phyloP scores from a whole-genome alignment of 2,113 vertebrate genomes.

The Xerus inauris region DNA sequence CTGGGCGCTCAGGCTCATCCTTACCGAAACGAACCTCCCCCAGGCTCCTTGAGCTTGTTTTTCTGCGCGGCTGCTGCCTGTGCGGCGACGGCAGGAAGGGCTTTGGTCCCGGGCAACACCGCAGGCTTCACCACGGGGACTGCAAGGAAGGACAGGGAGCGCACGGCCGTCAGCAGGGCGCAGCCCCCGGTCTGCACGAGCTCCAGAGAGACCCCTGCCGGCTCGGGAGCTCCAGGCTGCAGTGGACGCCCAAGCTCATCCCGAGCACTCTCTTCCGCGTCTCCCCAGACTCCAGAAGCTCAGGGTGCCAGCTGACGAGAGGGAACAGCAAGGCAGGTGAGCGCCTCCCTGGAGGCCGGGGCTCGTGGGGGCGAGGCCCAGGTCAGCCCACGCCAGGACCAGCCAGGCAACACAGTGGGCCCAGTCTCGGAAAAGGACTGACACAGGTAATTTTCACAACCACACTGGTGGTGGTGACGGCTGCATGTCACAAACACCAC shows the following conservation, averaged over 20 bases:
- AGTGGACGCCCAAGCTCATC: too few relatives aligned
- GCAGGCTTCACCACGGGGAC: conserved; percentile 92
- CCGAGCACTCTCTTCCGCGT: not conserved
- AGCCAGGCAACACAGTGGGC: not conserved
- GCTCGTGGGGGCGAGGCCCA: not conserved
- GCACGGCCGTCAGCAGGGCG: not conserved
- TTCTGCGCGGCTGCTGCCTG: conserved; percentile 91
- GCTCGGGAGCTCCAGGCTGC: too few relatives aligned
- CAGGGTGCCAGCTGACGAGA: not conserved
- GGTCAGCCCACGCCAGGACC: not conserved
- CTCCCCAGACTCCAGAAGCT: too few relatives aligned
- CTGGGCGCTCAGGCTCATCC: not conserved
- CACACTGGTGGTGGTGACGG: not conserved
- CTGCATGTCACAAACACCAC: too few relatives aligned
- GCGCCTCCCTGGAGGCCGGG: not conserved
- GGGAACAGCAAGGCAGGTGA: too few relatives aligned
- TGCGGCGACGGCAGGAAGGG: conserved; percentile 86
- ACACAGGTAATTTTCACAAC: not conserved
- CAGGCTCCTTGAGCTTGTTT: conserved; percentile 94
- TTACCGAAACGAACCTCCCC: conserved; percentile 96
- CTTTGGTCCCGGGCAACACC: conserved; percentile 90
- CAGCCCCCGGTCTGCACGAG: rapidly evolving
- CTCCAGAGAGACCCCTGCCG: not conserved
- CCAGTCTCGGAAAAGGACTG: not conserved
- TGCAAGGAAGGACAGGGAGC: conserved; percentile 72